These are phyloP conservation scores for Mareca strepera DNA, from an alignment of 2,797 vertebrate species.

Conservation along the genomic window DNA sequence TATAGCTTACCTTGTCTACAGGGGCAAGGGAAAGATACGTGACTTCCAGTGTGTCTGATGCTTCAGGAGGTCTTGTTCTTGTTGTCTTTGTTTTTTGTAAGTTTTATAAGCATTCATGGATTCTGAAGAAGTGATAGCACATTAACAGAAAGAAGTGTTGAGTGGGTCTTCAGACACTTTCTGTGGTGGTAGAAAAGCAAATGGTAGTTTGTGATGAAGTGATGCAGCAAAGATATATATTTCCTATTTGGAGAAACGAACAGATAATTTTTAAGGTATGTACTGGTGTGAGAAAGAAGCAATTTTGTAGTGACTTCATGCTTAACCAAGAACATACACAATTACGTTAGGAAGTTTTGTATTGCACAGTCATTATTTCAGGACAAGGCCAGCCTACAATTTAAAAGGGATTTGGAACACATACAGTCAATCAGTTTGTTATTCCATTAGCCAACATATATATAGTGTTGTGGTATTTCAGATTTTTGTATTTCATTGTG, in stretches of 20 bases:
- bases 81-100: conserved; percentile 11
- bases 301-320: background rate
- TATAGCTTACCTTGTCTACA: background rate
- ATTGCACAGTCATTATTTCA: conserved; percentile 46
- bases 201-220: background rate
- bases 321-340: background rate
- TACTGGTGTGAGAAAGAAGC: background rate
- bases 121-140: background rate
- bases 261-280: background rate
- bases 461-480: conserved; percentile 59
- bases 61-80: background rate
- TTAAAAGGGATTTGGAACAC: conserved; percentile 60
- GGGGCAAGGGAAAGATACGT: conserved; percentile 1
- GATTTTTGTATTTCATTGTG: conserved; percentile 19
- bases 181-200: background rate
- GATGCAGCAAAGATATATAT: background rate
- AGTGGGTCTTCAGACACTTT: background rate
- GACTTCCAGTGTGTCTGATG: background rate
- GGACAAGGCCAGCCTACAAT: conserved; percentile 55
- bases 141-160: background rate
- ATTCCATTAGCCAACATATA: conserved; percentile 53
- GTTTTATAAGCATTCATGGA: background rate
- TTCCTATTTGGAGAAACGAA: background rate
- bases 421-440: conserved; percentile 47
- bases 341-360: background rate